phyloP scores from a whole-genome alignment of 2,113 vertebrate genomes.

The Gnathonemus longibarbis region DNA sequence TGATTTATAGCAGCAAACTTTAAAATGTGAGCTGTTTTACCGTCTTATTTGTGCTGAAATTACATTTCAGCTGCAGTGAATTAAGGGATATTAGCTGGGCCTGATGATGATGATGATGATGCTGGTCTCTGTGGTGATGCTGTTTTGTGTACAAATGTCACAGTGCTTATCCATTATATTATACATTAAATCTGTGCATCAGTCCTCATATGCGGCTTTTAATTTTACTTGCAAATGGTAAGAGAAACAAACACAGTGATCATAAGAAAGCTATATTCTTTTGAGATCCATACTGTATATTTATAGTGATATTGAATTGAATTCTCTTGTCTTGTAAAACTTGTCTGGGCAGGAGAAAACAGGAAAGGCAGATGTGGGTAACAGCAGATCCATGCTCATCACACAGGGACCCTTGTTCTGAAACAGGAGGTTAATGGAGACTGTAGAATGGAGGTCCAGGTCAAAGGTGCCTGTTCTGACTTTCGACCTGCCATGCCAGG shows the following conservation, averaged over 20 bases:
- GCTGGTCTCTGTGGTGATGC: neutral
- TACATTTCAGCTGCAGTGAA: neutral
- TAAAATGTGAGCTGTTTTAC: neutral
- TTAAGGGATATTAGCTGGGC: neutral
- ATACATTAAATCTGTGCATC: neutral
- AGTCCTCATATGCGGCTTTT: neutral
- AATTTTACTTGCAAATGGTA: neutral
- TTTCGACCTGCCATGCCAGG: neutral
- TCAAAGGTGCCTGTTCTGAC: neutral
- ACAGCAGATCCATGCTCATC: neutral
- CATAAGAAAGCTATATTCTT: neutral
- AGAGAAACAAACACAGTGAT: neutral
- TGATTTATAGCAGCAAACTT: slow-evolving; percentile 13
- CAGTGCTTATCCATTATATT: neutral
- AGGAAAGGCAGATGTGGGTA: neutral
- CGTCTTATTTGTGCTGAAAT: neutral
- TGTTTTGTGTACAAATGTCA: neutral
- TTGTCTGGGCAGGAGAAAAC: neutral
- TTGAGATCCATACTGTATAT: neutral
- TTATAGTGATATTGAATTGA: neutral
- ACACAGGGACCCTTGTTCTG: neutral
- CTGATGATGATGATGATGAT: neutral
- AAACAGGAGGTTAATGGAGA: neutral
- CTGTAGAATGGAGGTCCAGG: neutral
- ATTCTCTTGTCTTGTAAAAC: neutral